These are phyloP conservation scores for Phengaris arion DNA, from an alignment of 2,888 invertebrate species.

Conservation along the genomic window DNA sequence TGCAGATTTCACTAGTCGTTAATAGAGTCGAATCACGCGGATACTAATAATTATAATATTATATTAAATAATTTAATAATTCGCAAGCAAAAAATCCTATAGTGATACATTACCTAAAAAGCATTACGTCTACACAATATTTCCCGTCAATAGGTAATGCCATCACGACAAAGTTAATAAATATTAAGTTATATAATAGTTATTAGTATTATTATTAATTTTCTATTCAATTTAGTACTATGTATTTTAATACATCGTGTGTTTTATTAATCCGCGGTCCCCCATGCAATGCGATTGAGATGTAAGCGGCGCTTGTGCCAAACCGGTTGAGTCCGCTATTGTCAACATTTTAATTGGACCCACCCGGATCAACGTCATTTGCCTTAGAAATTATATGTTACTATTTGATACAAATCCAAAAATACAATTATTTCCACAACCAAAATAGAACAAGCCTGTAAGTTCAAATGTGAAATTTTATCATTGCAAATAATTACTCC, in stretches of 20 bases:
- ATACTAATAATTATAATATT: too few relatives aligned
- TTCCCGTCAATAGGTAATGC: too few relatives aligned
- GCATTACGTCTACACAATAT: too few relatives aligned
- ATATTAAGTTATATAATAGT: not conserved
- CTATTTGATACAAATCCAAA: conserved; percentile 25
- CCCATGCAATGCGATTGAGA: conserved; percentile 43
- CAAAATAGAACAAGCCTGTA: not conserved
- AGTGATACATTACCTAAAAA: too few relatives aligned
- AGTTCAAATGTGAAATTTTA: conserved; percentile 4
- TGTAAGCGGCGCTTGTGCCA: conserved; percentile 52
- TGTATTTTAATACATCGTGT: conserved; percentile 2
- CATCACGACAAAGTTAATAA: not conserved
- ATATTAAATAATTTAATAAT: too few relatives aligned
- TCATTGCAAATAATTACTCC: not conserved
- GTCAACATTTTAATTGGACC: conserved; percentile 73
- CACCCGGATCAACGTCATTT: conserved; percentile 52
- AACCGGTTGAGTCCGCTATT: conserved; percentile 66
- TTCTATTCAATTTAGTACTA: conserved; percentile 8
- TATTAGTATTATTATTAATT: not conserved
- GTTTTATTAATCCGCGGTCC: conserved; percentile 19
- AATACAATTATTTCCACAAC: not conserved
- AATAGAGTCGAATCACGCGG: too few relatives aligned
- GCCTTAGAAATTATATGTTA: not conserved
- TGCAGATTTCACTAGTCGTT: too few relatives aligned
- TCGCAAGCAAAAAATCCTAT: too few relatives aligned